Percentiles rank a stretch among this genome's conserved stretches.
Evolutionary conservation across 2,888 invertebrate species (phyloP).

Genomic region (Xestia rhomboidea): DNA sequence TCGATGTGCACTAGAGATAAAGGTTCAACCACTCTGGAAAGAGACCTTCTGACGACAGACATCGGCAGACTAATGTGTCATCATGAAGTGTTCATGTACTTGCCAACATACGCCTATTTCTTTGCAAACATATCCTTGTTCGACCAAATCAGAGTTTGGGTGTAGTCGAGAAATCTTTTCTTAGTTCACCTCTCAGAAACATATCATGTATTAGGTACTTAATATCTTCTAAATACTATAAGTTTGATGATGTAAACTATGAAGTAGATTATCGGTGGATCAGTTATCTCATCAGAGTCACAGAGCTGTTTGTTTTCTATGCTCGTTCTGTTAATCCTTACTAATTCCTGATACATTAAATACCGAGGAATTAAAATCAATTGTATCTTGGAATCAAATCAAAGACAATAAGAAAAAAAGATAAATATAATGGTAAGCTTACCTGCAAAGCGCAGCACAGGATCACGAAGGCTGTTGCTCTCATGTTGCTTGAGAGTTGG

Average conservation of each 20-base stretch:
- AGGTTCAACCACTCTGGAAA: background rate
- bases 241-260: background rate
- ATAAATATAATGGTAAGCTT: slow-evolving; percentile 64
- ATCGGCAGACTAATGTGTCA: background rate
- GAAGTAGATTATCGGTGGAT: background rate
- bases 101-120: background rate
- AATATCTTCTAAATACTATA: background rate
- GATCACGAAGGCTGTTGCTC: slow-evolving; percentile 87
- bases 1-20: too few relatives aligned
- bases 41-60: background rate
- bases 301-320: too few relatives aligned
- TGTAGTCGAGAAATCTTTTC: background rate
- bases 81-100: background rate
- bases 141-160: background rate
- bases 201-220: background rate
- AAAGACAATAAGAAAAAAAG: background rate
- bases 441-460: slow-evolving; percentile 87
- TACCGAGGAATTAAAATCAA: background rate
- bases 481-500: slow-evolving; percentile 86
- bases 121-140: background rate
- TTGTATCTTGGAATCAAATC: too few relatives aligned
- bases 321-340: background rate
- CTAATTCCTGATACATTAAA: background rate
- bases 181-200: background rate
- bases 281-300: background rate